These are phyloP conservation scores for Thumatha senex DNA, from an alignment of 2,888 invertebrate genomes.

Conservation along the genomic window DNA sequence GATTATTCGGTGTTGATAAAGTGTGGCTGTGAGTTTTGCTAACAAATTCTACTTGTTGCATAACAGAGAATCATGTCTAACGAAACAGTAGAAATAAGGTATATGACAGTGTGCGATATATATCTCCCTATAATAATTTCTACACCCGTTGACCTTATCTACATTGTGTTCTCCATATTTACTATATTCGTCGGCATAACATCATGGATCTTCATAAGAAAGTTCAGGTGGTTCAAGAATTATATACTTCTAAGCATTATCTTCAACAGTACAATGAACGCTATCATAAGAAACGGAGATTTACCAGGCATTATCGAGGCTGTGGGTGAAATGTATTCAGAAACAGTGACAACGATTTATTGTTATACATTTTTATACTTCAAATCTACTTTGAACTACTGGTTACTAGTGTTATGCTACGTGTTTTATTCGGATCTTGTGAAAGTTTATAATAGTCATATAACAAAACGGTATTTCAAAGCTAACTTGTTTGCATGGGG, in stretches of 20 bases:
- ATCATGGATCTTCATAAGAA: slow-evolving; percentile 1
- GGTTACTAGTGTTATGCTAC: slow-evolving; percentile 21
- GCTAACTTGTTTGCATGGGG: slow-evolving; percentile 14
- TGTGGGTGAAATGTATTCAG: neutral
- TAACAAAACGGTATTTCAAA: slow-evolving; percentile 12
- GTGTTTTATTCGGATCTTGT: slow-evolving; percentile 20
- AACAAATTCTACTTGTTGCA: too few species aligned
- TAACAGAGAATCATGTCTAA: neutral
- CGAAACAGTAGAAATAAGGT: neutral
- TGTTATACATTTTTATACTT: slow-evolving; percentile 10
- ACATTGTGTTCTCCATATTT: neutral
- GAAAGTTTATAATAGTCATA: slow-evolving; percentile 9
- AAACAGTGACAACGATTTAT: neutral
- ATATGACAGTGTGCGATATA: neutral
- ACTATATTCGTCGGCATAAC: neutral
- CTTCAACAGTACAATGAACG: slow-evolving; percentile 8
- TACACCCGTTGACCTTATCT: neutral
- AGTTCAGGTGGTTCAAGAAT: slow-evolving; percentile 6
- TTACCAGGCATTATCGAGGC: neutral
- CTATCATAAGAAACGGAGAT: neutral
- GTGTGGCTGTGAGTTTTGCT: too few species aligned
- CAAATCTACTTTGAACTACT: slow-evolving; percentile 10
- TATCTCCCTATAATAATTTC: neutral
- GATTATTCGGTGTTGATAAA: too few species aligned
- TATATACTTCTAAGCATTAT: slow-evolving; percentile 21